Evolutionary conservation across 2,797 vertebrate genomes (phyloP).

Genomic region (Thunnus albacares): DNA sequence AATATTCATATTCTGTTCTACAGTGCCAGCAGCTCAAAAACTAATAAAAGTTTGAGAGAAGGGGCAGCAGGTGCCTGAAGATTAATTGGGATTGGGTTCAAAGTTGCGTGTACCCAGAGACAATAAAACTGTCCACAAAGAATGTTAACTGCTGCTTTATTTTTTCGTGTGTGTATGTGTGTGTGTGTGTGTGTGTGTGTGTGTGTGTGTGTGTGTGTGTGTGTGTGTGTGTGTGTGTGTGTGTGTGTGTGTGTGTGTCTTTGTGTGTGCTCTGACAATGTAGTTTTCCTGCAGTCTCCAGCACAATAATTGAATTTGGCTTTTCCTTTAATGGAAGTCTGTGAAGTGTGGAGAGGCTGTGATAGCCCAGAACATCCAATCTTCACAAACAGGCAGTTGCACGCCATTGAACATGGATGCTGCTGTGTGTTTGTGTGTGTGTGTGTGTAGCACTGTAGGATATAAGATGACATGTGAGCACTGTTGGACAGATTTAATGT

Average conservation of each 20-base stretch:
- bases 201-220: neutral
- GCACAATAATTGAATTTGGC: constrained; percentile 80
- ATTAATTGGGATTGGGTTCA: constrained; percentile 55
- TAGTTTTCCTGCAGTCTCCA: constrained; percentile 41
- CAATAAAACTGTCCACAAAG: constrained; percentile 41
- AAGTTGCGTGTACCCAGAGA: constrained; percentile 29
- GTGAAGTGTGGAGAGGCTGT: constrained; percentile 77
- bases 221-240: neutral
- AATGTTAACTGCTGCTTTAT: constrained; percentile 43
- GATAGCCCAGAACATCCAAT: constrained; percentile 81
- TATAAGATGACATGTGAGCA: neutral
- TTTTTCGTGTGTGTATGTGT: constrained; percentile 25
- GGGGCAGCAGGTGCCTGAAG: constrained; percentile 57
- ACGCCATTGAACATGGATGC: constrained; percentile 45
- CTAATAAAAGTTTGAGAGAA: constrained; percentile 17
- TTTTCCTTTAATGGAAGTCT: constrained; percentile 78
- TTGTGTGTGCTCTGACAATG: constrained; percentile 30
- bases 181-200: constrained; percentile 30
- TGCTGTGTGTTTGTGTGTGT: neutral
- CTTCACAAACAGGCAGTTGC: constrained; percentile 63
- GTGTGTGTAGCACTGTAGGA: neutral
- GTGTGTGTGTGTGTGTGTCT: constrained; percentile 42
- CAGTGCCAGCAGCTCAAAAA: constrained; percentile 15
- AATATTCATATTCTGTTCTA: neutral
- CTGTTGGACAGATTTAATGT: neutral